phyloP scores from a whole-genome alignment of 1,140 invertebrate species.

The Aradophagus sp. region DNA sequence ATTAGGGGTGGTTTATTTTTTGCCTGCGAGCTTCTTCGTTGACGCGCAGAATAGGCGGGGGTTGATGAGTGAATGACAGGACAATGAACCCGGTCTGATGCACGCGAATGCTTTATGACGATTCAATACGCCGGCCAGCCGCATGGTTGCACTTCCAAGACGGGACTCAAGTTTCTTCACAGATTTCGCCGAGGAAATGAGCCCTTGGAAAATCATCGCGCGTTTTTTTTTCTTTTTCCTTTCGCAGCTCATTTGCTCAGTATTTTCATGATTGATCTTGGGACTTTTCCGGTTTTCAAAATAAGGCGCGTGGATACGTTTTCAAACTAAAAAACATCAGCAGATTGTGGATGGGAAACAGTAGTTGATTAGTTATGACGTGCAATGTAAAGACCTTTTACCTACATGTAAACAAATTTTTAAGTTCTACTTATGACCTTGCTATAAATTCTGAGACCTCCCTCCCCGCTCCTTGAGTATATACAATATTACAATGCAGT shows the following conservation, averaged over 20 bases:
- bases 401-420: too few relatives aligned
- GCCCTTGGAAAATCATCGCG: conserved; percentile 33
- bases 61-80: conserved; percentile 76
- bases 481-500: too few relatives aligned
- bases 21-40: conserved; percentile 53
- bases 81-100: conserved; percentile 73
- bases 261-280: not conserved
- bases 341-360: too few relatives aligned
- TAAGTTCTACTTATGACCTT: too few relatives aligned
- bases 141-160: conserved; percentile 69
- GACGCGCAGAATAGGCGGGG: conserved; percentile 59
- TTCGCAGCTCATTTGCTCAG: conserved; percentile 16
- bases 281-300: too few relatives aligned
- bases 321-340: too few relatives aligned
- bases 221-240: conserved; percentile 1
- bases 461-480: too few relatives aligned
- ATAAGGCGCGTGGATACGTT: too few relatives aligned
- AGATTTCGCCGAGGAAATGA: conserved; percentile 36
- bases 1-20: conserved; percentile 75
- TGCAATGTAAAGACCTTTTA: too few relatives aligned
- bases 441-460: too few relatives aligned
- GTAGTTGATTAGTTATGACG: too few relatives aligned
- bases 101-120: conserved; percentile 74
- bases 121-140: conserved; percentile 70
- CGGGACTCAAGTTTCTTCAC: conserved; percentile 68